Conservation (phyloP, 2,888 invertebrate species). For the Idaea aversata region DNA sequence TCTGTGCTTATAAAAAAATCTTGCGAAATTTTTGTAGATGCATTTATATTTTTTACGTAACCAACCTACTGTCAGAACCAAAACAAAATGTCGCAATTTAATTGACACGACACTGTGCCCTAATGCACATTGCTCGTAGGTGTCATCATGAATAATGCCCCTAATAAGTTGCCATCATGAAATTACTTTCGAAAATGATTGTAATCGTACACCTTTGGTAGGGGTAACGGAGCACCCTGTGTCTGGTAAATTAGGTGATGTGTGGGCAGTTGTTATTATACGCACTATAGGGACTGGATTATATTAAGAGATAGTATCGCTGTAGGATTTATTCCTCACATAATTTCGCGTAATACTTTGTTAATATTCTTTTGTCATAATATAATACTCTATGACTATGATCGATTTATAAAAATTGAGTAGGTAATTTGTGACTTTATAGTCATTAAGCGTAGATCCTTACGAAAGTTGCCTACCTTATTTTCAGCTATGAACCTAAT, state of each 20-base stretch:
- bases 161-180: background rate
- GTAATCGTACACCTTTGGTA: background rate
- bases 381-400: no score
- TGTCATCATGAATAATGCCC: background rate
- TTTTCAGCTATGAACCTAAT: background rate
- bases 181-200: background rate
- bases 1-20: no score
- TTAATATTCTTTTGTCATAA: no score
- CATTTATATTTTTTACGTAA: background rate
- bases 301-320: background rate
- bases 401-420: no score
- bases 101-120: background rate
- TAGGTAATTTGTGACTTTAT: no score
- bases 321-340: background rate
- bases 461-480: background rate
- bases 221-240: background rate
- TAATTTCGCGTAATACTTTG: no score
- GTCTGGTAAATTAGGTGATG: background rate
- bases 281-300: background rate
- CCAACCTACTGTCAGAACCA: background rate
- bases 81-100: background rate
- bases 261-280: background rate
- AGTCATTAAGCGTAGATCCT: background rate
- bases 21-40: background rate
- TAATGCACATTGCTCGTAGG: constrained; percentile 1